Base-by-base conservation (phyloP, 2,797 vertebrate genomes). In the Brachyalestes nurse region DNA sequence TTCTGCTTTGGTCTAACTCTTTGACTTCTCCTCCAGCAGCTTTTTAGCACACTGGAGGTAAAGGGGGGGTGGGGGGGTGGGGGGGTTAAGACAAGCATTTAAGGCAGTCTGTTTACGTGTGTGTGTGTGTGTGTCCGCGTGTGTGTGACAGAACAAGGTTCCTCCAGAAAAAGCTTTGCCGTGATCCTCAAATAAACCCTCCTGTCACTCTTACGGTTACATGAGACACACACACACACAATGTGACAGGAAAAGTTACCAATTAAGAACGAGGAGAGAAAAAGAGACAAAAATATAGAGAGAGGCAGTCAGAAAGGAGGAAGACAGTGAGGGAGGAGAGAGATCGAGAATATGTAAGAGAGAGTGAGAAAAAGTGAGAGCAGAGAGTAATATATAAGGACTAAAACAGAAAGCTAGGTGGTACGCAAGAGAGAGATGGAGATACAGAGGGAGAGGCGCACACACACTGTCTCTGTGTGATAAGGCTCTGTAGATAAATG, bases 401-500 rank as follows among this genome's bases (percentile, higher is more conserved):
- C 28, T 28, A 28, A 28, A 28, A 28, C 28, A 28, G 0, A 14
- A 62, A 58, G n/a, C n/a, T n/a, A 10, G 10, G 8, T 7, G 14
- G 3, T 42, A 5, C 5, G 1, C 16, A 61, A 72, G 66, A 64
- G 23, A 66, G 17, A 65, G 16, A 57, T 17, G 16, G 1, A 57
- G 58, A 55, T 8, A 42, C 8, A 4, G 58, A 42, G 55, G 7
- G 23, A 40, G 21, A 65, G 21, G 12, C 9, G 21, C 40, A 45
- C n/a, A 23, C 67, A 12, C 19, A 69, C 62, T 64, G 53, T 17
- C 65, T 75, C 49, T 75, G 45, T 78, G 42, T 42, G 72, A 61
- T 79, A 47, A 76, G 58, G n/a, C 16, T 53, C 65, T 75, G 45
- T 60, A 72, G 60, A 66, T 73, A 28, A 42, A 76, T 77, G 40